These are phyloP conservation scores for Merops nubicus DNA, from an alignment of 2,113 vertebrate genomes.

Conservation along the genomic window DNA sequence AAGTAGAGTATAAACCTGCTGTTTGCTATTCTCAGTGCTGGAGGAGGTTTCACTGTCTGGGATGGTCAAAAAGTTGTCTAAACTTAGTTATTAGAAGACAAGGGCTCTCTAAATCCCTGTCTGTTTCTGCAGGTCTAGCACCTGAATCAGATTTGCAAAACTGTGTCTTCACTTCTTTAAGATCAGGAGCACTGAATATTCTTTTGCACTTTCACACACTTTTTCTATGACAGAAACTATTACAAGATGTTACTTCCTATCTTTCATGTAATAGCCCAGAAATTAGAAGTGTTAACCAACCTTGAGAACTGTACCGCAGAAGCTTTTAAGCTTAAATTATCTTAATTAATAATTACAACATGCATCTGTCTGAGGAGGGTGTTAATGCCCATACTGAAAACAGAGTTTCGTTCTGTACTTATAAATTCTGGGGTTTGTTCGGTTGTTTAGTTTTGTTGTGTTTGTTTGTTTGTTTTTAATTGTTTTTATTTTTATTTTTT, in stretches of 20 bases:
- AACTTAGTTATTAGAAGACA: background rate
- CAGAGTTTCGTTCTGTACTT: background rate
- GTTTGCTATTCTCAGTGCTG: background rate
- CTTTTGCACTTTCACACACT: background rate
- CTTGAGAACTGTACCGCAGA: background rate
- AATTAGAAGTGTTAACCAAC: background rate
- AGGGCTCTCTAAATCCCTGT: rapidly evolving
- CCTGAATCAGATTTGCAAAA: background rate
- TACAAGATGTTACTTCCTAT: background rate
- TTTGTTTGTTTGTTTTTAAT: background rate
- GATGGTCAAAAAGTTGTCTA: background rate
- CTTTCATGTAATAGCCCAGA: background rate
- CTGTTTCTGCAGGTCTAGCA: background rate
- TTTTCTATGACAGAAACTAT: background rate
- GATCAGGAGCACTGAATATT: background rate
- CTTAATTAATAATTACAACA: background rate
- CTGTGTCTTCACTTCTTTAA: background rate
- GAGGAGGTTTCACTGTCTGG: background rate
- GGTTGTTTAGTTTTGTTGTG: background rate
- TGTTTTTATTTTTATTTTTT: background rate
- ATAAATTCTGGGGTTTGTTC: background rate
- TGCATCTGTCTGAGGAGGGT: background rate
- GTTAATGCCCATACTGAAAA: background rate
- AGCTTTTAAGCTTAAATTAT: background rate
- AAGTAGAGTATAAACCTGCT: background rate